A percentile compares a stretch with the other conserved stretches of the same genome.
phyloP scores from a whole-genome alignment of 2,113 vertebrate genomes.

The Heteronetta atricapilla region DNA sequence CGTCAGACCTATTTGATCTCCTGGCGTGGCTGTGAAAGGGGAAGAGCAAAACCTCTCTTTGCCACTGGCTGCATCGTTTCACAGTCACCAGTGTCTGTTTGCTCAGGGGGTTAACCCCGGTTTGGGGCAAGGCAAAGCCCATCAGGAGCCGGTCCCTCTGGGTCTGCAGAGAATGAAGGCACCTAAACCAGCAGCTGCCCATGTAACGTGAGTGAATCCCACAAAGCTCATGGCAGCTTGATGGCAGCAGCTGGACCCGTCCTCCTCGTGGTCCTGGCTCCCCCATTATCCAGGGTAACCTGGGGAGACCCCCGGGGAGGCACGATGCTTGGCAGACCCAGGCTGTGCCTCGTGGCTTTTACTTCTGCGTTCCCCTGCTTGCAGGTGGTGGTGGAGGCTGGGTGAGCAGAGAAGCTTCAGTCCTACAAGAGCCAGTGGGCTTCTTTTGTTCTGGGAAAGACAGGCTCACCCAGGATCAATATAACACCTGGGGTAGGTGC shows the following conservation, averaged over 20 bases:
- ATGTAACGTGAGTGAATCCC: not conserved
- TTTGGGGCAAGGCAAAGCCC: not conserved
- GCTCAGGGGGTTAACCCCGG: not conserved
- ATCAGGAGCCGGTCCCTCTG: not conserved
- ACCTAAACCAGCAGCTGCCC: not conserved
- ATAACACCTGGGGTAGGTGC: fast-evolving
- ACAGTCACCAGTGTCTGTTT: not conserved
- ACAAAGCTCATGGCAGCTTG: not conserved
- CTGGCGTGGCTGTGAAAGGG: not conserved
- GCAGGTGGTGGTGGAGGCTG: not conserved
- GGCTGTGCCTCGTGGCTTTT: not conserved
- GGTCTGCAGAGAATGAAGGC: fast-evolving
- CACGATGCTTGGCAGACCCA: fast-evolving
- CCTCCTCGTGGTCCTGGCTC: not conserved
- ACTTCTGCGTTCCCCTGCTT: fast-evolving
- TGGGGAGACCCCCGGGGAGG: fast-evolving
- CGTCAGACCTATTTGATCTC: not conserved
- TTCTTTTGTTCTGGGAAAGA: not conserved
- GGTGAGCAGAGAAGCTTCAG: not conserved
- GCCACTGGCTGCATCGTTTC: fast-evolving
- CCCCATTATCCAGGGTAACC: not conserved
- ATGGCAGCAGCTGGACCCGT: fast-evolving
- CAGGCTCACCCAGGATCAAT: not conserved
- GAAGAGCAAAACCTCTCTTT: not conserved
- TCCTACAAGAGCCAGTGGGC: not conserved